Base-by-base conservation (phyloP, 2,888 invertebrate genomes). In the Syrista parreyssii region DNA sequence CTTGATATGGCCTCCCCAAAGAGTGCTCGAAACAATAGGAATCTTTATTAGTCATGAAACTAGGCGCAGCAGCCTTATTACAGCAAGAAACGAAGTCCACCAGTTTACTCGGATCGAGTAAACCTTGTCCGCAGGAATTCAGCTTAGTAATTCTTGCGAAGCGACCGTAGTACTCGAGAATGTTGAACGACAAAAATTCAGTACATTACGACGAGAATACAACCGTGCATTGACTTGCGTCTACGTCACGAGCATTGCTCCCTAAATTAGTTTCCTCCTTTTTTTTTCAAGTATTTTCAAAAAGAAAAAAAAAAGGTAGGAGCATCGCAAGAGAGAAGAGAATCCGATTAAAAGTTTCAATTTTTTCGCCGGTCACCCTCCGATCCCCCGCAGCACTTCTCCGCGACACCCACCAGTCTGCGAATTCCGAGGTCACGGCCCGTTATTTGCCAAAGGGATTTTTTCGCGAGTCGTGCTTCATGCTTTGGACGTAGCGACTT, bases 371-470 rank as follows among this genome's bases (percentile, higher is more conserved):
- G 23, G 71, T 74, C 23, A 85, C 86, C 87, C 87, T 85, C 84
- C 85, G 88, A 87, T 88, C 55, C 15, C 23, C 55, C 23, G 23
- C 15, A 23, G 55, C 23, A 55, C 9, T 55, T 9, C 23, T n/a
- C 55, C 15, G 6, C 32, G 68, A 78, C 30, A 86, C 86, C 87
- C 87, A 84, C 85, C 85, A 89, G 88, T 89, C 84, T 86, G 89
- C 89, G 90, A 91, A 91, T 91, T 89, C 82, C 82, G 83, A 84
- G 69, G 30, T 40, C 82, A 82, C 86, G 84, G 79, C 83, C 82
- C 81, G 82, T 89, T 55, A 86, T 91, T 91, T 91, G 88, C 86
- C 84, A 79, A 88, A 88, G 84, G 87, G 91, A 90, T 91, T 90
- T 90, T 89, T 87, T 85, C 82, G 85, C 80, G 32, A 71, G 71